Base-by-base conservation (phyloP, 2,797 vertebrate genomes). In the Stomatorhinus walkeri region DNA sequence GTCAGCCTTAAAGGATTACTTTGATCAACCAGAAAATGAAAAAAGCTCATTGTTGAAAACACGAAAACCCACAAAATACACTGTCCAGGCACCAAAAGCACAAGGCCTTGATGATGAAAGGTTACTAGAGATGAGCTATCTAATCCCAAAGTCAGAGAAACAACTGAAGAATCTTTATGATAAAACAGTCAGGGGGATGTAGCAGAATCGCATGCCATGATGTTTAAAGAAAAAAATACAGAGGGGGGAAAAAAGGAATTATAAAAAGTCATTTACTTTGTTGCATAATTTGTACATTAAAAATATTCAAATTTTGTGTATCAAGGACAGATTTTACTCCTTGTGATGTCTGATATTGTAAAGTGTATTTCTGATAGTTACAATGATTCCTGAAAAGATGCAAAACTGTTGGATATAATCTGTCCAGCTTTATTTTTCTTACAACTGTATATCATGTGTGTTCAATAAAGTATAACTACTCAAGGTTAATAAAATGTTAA, bases 111-210 rank as follows among this genome's bases (percentile, higher is more conserved):
- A 98, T 89, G 97, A 97, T 87, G 96, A 97, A 90, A 95, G 95
- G 9, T 92, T 98, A 93, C 96, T 97, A 92, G 97, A 97, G 92
- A 93, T 99, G 91, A 96, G 95, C 91, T 97, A 96, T 85, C 93
- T 99, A 91, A 97, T 96, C 88, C 97, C 97, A 89, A 97, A 98
- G 92, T 96, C 95, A 89, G 96, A 96, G 88, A 96, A 94, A 2
- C 91, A 92, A 32, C 96, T 95, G 90, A 95, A 93, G 91, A 95
- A 97, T 93, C 96, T 94, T 91, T 94, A 96, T 28, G 92, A 92
- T 87, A 97, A 97, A 94, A 92, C 94, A 88, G 95, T 94, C 28
- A 94, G 95, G 92, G 96, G 96, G 94, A 96, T 92, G 88, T 92
- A 93, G 93, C 24, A 68, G 89, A 92, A 10, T 94, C 94, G 93